A percentile compares a stretch with the other conserved stretches of the same genome.
Evolutionary conservation across 2,113 vertebrate genomes (phyloP).

Genomic region (Corythaixoides concolor): DNA sequence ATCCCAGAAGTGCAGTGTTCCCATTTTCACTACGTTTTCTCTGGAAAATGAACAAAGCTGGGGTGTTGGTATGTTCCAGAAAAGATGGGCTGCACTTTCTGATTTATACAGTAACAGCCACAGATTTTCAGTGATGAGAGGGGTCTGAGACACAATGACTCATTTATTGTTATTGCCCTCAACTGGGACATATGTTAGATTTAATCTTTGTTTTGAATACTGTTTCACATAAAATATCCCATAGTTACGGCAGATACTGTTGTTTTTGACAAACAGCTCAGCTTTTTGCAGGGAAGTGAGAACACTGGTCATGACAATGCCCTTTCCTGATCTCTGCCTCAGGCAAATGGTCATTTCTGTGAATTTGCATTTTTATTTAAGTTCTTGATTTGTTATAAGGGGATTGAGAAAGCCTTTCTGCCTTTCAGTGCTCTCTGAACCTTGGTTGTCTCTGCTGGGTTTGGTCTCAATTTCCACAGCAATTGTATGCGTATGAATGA

Average conservation of each 20-base stretch:
- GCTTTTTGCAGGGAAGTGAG: background rate
- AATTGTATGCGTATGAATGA: background rate
- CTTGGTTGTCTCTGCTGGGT: background rate
- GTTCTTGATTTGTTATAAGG: background rate
- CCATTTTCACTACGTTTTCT: background rate
- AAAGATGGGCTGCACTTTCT: background rate
- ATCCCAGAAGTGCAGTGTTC: background rate
- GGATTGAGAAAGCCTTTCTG: background rate
- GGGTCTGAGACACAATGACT: background rate
- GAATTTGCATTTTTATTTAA: background rate
- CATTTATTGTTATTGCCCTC: background rate
- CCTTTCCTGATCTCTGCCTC: background rate
- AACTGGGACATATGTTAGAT: background rate
- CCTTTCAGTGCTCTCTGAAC: background rate
- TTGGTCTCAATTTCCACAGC: background rate
- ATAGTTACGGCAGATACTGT: background rate
- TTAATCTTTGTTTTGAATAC: background rate
- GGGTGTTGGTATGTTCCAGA: background rate
- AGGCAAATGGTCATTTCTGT: background rate
- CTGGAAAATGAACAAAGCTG: background rate
- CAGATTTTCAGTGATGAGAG: background rate
- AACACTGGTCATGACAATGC: background rate
- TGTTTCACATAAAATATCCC: background rate
- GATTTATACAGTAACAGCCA: background rate
- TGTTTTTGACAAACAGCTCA: background rate